A percentile compares a stretch with the other conserved stretches of the same genome.
Conservation (phyloP, 2,797 vertebrate genomes). For the Mus caroli region DNA sequence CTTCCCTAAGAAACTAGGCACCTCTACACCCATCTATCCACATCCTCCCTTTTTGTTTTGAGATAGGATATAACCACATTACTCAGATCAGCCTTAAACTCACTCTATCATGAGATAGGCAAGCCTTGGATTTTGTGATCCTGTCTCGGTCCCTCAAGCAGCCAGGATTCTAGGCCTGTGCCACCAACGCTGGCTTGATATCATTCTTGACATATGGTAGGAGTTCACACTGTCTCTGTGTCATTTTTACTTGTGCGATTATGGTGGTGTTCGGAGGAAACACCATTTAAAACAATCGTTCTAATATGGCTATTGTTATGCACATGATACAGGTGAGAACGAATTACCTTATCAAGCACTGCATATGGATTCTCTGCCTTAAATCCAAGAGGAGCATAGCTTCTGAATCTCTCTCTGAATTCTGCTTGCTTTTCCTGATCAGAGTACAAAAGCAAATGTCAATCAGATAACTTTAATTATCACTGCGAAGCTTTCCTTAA, state of each 20-base stretch:
- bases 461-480: not conserved
- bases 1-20: not conserved
- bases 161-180: not conserved
- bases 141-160: not conserved
- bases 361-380: constrained; percentile 87
- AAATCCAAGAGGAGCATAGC: constrained; percentile 88
- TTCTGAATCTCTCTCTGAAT: constrained; percentile 91
- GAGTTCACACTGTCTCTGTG: not conserved
- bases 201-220: not conserved
- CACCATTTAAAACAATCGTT: not conserved
- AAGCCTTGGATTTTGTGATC: not conserved
- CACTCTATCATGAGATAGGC: not conserved
- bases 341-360: constrained; percentile 89
- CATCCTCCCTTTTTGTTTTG: not conserved
- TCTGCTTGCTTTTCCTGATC: constrained; percentile 90
- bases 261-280: not conserved
- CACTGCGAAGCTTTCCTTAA: not conserved
- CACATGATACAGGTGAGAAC: not conserved
- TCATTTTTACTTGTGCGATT: not conserved
- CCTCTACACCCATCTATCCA: not conserved
- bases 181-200: not conserved
- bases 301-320: not conserved
- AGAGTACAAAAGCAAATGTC: constrained; percentile 35
- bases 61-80: not conserved
- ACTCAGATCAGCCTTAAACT: not conserved